A percentile compares a stretch with the other conserved stretches of the same genome.
phyloP scores from a whole-genome alignment of 92 coral and sea anemone species.

The Porites divaricata region DNA sequence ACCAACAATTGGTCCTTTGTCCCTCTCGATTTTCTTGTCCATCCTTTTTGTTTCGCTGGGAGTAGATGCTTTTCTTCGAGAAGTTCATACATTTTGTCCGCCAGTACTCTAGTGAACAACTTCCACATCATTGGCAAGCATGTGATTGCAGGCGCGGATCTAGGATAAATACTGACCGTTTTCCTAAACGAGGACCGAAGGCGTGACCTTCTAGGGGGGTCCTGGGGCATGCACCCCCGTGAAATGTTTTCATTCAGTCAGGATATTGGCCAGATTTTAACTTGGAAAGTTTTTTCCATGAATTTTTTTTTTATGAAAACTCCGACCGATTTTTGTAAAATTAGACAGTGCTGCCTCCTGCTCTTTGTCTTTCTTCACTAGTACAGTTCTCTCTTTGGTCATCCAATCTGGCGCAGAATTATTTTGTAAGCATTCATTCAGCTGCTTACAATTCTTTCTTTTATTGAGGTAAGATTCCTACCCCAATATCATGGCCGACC shows the following conservation, averaged over 20 bases:
- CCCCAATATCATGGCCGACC: conserved; percentile 49
- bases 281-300: too few species aligned
- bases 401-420: conserved; percentile 33
- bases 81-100: conserved; percentile 27
- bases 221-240: too few species aligned
- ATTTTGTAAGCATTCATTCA: conserved; percentile 33
- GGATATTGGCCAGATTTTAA: too few species aligned
- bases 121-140: conserved; percentile 59
- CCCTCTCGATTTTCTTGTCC: conserved; percentile 31
- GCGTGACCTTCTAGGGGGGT: too few species aligned
- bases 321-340: neutral
- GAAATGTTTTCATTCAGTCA: too few species aligned
- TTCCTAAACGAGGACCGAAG: too few species aligned
- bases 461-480: conserved; percentile 25
- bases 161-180: too few species aligned
- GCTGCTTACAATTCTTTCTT: conserved; percentile 15
- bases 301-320: too few species aligned
- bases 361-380: conserved; percentile 37
- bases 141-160: conserved; percentile 39
- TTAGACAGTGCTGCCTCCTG: conserved; percentile 26
- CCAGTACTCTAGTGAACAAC: conserved; percentile 28
- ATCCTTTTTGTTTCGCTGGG: neutral
- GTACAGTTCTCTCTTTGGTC: conserved; percentile 38
- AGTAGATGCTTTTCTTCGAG: conserved; percentile 17
- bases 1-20: conserved; percentile 40